These are phyloP conservation scores for Theodoxus fluviatilis DNA, from an alignment of 2,888 invertebrate species.

Conservation along the genomic window DNA sequence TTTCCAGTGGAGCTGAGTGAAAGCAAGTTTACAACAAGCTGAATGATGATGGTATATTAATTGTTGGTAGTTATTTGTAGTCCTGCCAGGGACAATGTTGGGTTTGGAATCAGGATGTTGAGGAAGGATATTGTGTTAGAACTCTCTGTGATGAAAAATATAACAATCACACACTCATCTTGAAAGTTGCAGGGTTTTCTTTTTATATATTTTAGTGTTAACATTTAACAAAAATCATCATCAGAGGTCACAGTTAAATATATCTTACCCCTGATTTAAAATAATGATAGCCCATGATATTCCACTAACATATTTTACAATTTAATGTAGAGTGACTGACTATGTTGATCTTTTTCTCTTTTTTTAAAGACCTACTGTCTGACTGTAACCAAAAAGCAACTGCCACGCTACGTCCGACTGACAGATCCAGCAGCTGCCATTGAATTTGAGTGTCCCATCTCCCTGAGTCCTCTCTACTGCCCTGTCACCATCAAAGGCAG, in stretches of 20 bases:
- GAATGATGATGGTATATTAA: too few species aligned
- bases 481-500: conserved; percentile 59
- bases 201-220: not conserved
- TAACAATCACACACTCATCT: too few species aligned
- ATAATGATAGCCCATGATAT: too few species aligned
- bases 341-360: conserved; percentile 19
- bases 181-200: too few species aligned
- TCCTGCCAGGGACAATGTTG: too few species aligned
- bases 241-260: not conserved
- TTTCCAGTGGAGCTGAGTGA: not conserved
- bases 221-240: too few species aligned
- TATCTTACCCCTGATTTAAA: too few species aligned
- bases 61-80: too few species aligned
- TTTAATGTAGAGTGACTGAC: not conserved
- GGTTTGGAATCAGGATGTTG: too few species aligned
- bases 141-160: too few species aligned
- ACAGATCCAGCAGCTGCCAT: conserved; percentile 45
- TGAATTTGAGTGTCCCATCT: conserved; percentile 59
- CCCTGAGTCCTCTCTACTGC: conserved; percentile 57
- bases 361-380: conserved; percentile 53
- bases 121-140: too few species aligned
- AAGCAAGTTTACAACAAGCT: not conserved
- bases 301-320: not conserved
- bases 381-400: conserved; percentile 48
- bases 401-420: conserved; percentile 58